Conservation (phyloP, 2,113 vertebrate species). For the Melanostigma gelatinosum region DNA sequence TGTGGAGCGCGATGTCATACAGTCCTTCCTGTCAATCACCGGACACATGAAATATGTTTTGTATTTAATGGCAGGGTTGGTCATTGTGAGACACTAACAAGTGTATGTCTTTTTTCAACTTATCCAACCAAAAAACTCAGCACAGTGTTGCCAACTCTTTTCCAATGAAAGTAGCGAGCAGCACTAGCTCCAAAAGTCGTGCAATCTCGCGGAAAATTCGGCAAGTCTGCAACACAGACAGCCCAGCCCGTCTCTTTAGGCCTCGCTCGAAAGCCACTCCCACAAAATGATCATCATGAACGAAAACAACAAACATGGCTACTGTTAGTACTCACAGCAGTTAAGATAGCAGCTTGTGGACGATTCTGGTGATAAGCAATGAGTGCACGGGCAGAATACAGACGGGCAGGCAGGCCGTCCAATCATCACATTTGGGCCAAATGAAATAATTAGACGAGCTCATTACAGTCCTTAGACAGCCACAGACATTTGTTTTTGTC, state of each 20-base stretch:
- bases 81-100: not conserved
- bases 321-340: not conserved
- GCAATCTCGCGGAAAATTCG: not conserved
- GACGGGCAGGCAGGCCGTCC: not conserved
- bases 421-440: not conserved
- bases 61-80: not conserved
- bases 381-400: too few relatives aligned
- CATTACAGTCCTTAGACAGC: too few relatives aligned
- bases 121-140: too few relatives aligned
- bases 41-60: not conserved
- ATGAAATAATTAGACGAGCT: not conserved
- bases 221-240: not conserved
- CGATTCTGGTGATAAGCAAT: not conserved
- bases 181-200: too few relatives aligned
- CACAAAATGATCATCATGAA: not conserved
- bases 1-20: not conserved
- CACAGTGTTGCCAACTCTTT: too few relatives aligned
- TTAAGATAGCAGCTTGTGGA: not conserved
- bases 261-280: not conserved
- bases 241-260: not conserved
- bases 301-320: not conserved
- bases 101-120: not conserved
- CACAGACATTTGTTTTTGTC: not conserved
- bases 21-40: not conserved
- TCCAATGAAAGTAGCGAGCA: too few relatives aligned